Conservation (phyloP, 2,113 vertebrate genomes). For the Erythrolamprus reginae region DNA sequence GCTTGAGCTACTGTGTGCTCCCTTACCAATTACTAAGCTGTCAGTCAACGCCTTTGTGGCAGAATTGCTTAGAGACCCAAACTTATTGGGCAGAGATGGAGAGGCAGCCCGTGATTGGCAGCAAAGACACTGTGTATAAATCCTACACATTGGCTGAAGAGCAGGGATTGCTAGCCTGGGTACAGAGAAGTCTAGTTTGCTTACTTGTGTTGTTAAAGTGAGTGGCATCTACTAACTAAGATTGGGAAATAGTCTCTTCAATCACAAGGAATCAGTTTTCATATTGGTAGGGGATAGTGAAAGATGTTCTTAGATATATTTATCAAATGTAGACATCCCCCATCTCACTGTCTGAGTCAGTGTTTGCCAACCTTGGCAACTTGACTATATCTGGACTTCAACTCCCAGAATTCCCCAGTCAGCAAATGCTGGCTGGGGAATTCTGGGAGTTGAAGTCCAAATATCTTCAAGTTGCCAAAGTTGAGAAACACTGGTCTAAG, state of each 20-base stretch:
- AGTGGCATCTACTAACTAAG: constrained; percentile 2
- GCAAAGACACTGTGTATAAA: background rate
- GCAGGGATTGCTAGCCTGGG: constrained; percentile 7
- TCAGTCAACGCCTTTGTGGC: constrained; percentile 12
- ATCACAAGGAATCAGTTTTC: background rate
- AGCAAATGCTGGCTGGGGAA: too few species aligned
- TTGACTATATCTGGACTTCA: too few species aligned
- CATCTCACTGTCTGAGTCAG: background rate
- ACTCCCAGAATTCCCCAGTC: too few species aligned
- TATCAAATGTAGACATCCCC: background rate
- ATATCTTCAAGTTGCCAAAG: too few species aligned
- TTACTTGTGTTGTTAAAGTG: background rate
- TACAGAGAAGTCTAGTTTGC: background rate
- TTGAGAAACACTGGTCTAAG: too few species aligned
- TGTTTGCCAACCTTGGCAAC: too few species aligned
- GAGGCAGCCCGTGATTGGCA: constrained; percentile 11
- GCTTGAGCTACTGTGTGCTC: background rate
- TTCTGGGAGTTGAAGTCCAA: too few species aligned
- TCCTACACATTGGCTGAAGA: background rate
- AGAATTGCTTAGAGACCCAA: background rate
- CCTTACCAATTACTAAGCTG: background rate
- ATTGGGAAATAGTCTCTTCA: background rate
- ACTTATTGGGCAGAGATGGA: background rate
- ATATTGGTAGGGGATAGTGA: background rate
- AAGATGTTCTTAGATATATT: background rate